These are phyloP conservation scores for Ariopsis seemanni DNA, from an alignment of 2,113 vertebrate species.

Conservation along the genomic window DNA sequence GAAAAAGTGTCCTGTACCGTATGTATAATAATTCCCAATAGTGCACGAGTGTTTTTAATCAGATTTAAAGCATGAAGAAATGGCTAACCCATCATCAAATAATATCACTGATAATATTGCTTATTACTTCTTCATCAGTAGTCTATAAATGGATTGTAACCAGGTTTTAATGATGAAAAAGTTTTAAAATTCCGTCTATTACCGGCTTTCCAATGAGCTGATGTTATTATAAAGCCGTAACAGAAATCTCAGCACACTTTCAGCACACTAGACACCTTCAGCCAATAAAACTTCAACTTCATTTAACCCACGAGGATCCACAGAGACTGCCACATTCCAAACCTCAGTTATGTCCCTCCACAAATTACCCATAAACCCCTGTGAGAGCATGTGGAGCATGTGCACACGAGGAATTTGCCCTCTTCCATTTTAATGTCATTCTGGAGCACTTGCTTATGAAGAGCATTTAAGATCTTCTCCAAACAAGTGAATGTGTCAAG, in stretches of 20 bases:
- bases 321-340: conserved; percentile 37
- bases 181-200: not conserved
- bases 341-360: conserved; percentile 5
- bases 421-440: conserved; percentile 42
- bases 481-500: conserved; percentile 29
- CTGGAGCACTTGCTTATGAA: conserved; percentile 55
- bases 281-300: conserved; percentile 11
- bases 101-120: not conserved
- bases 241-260: not conserved
- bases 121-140: not conserved
- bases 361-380: conserved; percentile 50
- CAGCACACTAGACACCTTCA: conserved; percentile 42
- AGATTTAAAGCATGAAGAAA: not conserved
- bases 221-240: not conserved
- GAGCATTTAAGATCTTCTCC: conserved; percentile 48
- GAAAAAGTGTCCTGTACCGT: too few species aligned
- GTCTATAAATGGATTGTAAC: not conserved
- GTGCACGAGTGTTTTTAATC: not conserved
- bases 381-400: conserved; percentile 54
- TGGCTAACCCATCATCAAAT: not conserved
- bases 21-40: too few species aligned
- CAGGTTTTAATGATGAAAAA: not conserved
- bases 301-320: conserved; percentile 12
- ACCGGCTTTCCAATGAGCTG: not conserved
- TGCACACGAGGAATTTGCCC: conserved; percentile 71